Evolutionary conservation across 2,113 vertebrate species (phyloP).

Genomic region (Felis chaus): DNA sequence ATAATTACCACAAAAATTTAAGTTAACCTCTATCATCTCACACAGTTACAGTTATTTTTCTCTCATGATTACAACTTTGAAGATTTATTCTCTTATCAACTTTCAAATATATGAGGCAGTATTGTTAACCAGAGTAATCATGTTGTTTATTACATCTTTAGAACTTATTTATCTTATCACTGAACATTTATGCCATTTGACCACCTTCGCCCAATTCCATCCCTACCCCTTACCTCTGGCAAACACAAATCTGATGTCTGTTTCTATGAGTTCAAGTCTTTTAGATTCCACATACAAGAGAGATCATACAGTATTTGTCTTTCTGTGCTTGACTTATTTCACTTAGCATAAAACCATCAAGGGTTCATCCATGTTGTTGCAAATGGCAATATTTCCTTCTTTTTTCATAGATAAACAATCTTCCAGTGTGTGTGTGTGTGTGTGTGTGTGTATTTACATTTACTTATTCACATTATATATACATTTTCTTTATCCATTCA

Average conservation of each 20-base stretch:
- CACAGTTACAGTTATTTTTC: neutral
- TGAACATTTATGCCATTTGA: neutral
- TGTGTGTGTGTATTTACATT: neutral
- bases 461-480: neutral
- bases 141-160: neutral
- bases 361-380: neutral
- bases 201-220: neutral
- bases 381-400: neutral
- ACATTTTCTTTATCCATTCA: neutral
- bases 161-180: neutral
- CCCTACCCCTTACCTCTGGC: neutral
- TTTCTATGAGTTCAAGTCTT: neutral
- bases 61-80: neutral
- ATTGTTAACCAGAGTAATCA: neutral
- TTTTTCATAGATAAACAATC: neutral
- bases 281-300: neutral
- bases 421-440: neutral
- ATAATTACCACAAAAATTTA: too few species aligned
- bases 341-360: neutral
- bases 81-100: neutral
- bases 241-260: neutral
- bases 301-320: neutral
- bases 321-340: neutral
- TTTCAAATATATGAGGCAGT: neutral
- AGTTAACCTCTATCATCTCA: neutral